Percentiles rank a stretch among this genome's conserved stretches.
Conservation (phyloP, 2,797 vertebrate genomes). For the Eupleurogrammus muticus region DNA sequence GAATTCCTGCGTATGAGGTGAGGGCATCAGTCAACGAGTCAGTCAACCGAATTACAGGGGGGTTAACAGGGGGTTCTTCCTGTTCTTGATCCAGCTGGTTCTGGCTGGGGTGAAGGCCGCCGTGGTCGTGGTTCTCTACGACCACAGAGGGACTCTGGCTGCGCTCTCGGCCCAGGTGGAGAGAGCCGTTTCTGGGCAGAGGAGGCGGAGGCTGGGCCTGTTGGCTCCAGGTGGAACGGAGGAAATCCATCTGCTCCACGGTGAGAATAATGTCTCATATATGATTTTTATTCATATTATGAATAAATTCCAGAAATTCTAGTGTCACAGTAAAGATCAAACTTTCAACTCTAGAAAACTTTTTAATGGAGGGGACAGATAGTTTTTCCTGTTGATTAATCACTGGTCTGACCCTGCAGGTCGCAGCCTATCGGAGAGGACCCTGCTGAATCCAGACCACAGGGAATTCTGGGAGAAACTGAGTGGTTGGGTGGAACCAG, state of each 20-base stretch:
- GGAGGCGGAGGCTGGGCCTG: slow-evolving; percentile 84
- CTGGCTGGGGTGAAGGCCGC: slow-evolving; percentile 79
- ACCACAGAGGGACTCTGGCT: slow-evolving; percentile 84
- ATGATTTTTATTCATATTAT: no score
- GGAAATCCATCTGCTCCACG: slow-evolving; percentile 83
- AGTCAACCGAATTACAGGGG: not conserved
- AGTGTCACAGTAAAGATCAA: no score
- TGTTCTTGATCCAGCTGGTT: slow-evolving; percentile 80
- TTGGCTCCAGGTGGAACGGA: slow-evolving; percentile 85
- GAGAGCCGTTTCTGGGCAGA: slow-evolving; percentile 77
- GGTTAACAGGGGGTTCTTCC: no score
- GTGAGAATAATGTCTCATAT: slow-evolving; percentile 69
- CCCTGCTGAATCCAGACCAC: slow-evolving; percentile 78
- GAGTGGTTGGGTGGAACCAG: slow-evolving; percentile 81
- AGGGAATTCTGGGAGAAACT: slow-evolving; percentile 90
- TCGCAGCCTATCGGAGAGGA: slow-evolving; percentile 78
- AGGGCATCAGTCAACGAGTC: no score
- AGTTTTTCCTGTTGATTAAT: not conserved
- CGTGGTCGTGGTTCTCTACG: slow-evolving; percentile 84
- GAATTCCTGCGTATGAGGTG: slow-evolving; percentile 90
- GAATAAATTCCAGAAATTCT: no score
- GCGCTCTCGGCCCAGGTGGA: slow-evolving; percentile 81
- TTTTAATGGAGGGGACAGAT: not conserved
- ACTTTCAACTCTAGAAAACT: no score
- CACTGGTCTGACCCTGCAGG: slow-evolving; percentile 77